Evolutionary conservation across 2,797 vertebrate species (phyloP).

Genomic region (Enteromius thamalakanensis): DNA sequence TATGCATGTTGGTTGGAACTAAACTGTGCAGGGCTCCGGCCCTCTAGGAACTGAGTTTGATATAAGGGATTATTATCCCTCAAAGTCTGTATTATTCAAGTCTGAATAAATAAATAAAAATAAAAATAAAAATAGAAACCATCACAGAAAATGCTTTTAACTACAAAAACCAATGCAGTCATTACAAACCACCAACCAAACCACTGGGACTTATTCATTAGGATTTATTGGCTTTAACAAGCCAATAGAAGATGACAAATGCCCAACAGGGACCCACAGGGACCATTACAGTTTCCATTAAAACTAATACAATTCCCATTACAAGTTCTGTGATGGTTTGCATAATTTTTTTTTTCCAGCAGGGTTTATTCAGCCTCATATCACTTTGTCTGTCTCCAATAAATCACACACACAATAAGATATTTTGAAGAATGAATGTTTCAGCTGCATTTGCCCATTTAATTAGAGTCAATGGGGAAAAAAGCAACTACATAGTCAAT

Average conservation of each 20-base stretch:
- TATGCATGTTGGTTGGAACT: too few relatives aligned
- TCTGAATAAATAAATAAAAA: too few relatives aligned
- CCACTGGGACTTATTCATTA: background rate
- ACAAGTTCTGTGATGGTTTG: background rate
- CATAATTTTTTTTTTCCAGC: background rate
- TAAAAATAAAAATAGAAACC: too few relatives aligned
- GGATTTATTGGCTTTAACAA: background rate
- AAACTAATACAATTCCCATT: background rate
- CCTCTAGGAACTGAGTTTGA: too few relatives aligned
- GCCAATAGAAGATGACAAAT: background rate
- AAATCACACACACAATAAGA: background rate
- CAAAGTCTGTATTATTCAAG: too few relatives aligned
- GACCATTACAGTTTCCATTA: background rate
- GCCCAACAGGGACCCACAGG: background rate
- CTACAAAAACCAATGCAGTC: background rate
- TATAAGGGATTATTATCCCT: too few relatives aligned
- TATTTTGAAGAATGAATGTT: background rate
- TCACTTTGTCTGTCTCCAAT: background rate
- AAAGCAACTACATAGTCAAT: background rate
- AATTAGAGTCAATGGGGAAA: background rate
- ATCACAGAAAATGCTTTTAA: background rate
- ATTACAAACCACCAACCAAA: background rate
- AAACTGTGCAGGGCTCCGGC: too few relatives aligned
- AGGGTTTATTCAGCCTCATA: background rate
- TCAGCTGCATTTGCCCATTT: background rate